These are phyloP conservation scores for Acleris cristana DNA, from an alignment of 2,888 invertebrate species.

Conservation along the genomic window DNA sequence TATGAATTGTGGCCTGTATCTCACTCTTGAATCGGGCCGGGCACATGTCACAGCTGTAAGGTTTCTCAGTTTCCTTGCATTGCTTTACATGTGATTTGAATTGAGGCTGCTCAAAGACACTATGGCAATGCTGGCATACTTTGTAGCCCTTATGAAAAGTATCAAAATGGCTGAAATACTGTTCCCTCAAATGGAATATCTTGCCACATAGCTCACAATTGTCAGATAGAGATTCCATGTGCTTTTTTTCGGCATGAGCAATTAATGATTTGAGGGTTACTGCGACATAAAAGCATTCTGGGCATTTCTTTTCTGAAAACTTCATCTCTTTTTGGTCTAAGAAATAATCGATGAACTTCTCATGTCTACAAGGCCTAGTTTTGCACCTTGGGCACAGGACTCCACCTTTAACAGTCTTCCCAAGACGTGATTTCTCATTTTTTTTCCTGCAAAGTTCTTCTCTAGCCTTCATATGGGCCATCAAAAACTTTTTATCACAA, in stretches of 20 bases:
- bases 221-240: conserved; percentile 23
- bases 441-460: conserved; percentile 9
- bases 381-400: conserved; percentile 20
- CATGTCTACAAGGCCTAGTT: conserved; percentile 19
- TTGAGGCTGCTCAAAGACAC: not conserved
- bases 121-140: conserved; percentile 18
- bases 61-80: conserved; percentile 15
- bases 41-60: conserved; percentile 20
- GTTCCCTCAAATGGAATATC: conserved; percentile 27
- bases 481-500: conserved; percentile 29
- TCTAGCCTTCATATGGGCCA: conserved; percentile 21
- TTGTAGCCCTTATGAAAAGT: conserved; percentile 26
- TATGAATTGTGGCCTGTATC: conserved; percentile 15
- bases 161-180: conserved; percentile 35
- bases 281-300: conserved; percentile 8
- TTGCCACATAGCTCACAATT: conserved; percentile 32
- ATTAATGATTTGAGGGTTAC: conserved; percentile 5
- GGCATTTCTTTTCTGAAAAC: conserved; percentile 9
- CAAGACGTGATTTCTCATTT: not conserved
- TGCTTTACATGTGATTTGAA: conserved; percentile 10
- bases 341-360: conserved; percentile 28
- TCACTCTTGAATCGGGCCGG: conserved; percentile 24
- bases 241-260: conserved; percentile 23
- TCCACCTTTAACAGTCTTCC: not conserved
- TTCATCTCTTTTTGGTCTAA: conserved; percentile 13